Conservation (phyloP, 2,113 vertebrate species). For the Camelus bactrianus region DNA sequence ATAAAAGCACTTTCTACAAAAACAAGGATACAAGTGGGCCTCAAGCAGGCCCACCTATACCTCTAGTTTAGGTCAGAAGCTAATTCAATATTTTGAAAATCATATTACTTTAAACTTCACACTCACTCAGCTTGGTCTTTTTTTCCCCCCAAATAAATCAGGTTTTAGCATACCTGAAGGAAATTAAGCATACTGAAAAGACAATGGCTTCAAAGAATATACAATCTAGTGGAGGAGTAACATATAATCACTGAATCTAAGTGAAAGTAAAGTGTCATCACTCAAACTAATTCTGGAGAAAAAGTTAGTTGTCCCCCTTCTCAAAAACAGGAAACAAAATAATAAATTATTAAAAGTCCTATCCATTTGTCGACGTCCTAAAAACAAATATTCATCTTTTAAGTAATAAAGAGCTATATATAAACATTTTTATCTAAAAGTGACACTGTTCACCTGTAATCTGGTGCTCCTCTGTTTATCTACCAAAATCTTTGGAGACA, state of each 20-base stretch:
- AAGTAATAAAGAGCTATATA: slow-evolving; percentile 41
- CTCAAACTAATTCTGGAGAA: not conserved
- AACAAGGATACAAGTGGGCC: not conserved
- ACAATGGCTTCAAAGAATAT: not conserved
- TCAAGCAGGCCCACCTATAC: not conserved
- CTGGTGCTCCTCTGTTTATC: not conserved
- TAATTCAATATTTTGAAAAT: not conserved
- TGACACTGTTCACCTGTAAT: not conserved
- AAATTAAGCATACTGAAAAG: slow-evolving; percentile 6
- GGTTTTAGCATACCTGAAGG: not conserved
- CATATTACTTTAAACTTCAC: not conserved
- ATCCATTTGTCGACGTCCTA: not conserved
- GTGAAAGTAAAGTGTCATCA: not conserved
- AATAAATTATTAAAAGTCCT: not conserved
- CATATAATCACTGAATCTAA: not conserved
- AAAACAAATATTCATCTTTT: not conserved
- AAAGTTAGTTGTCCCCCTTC: not conserved
- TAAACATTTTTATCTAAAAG: not conserved
- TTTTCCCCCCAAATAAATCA: not conserved
- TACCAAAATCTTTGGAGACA: slow-evolving; percentile 27
- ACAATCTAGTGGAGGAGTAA: not conserved
- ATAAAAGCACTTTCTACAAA: not conserved
- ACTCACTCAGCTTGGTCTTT: not conserved
- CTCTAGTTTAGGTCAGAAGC: slow-evolving; percentile 28
- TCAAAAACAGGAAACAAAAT: not conserved